Percentiles rank a stretch among this genome's conserved stretches.
Evolutionary conservation across 2,113 vertebrate genomes (phyloP).

Genomic region (Malurus alboscapulatus): DNA sequence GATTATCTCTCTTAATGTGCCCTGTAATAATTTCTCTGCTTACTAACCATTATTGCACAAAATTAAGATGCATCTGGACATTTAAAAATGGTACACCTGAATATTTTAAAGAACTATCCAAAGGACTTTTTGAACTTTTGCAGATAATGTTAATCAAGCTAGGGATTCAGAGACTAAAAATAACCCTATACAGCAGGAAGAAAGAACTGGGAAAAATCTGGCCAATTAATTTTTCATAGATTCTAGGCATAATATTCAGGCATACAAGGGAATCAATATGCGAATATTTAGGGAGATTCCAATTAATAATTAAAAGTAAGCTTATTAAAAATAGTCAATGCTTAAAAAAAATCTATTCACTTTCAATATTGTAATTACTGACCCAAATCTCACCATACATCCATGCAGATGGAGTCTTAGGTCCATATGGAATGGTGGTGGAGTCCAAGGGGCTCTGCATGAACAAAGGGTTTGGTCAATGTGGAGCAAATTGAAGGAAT

Average conservation of each 20-base stretch:
- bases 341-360: not conserved
- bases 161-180: constrained; percentile 27
- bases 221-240: constrained; percentile 31
- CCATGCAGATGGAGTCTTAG: not conserved
- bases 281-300: constrained; percentile 20
- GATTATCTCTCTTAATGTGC: not conserved
- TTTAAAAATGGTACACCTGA: constrained; percentile 12
- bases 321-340: constrained; percentile 22
- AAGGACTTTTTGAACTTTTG: constrained; percentile 33
- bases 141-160: constrained; percentile 8
- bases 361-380: constrained; percentile 23
- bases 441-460: not conserved
- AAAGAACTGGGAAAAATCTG: constrained; percentile 21
- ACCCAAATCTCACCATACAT: not conserved
- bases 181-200: not conserved
- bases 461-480: not conserved
- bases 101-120: constrained; percentile 11
- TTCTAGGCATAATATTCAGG: constrained; percentile 35
- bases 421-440: not conserved
- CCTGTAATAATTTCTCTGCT: not conserved
- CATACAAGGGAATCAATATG: constrained; percentile 29
- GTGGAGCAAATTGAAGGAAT: not conserved
- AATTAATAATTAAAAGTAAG: constrained; percentile 49
- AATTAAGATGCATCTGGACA: not conserved
- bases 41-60: not conserved